Percentiles rank a stretch among this genome's conserved stretches.
Evolutionary conservation across 2,888 invertebrate genomes (phyloP).

Genomic region (Norana najaformis): DNA sequence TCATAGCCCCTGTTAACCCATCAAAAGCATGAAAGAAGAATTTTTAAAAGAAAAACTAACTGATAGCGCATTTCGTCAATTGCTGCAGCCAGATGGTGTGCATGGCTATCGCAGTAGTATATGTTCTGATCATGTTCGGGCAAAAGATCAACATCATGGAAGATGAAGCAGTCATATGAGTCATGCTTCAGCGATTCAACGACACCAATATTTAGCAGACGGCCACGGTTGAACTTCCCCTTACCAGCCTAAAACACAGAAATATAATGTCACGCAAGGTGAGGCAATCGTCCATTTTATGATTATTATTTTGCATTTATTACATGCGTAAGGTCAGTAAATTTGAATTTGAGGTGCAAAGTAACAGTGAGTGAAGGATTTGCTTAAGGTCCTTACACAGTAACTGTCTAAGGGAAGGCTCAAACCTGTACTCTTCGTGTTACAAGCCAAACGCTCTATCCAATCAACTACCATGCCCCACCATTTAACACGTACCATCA

Average conservation of each 20-base stretch:
- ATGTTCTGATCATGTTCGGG: slow-evolving; percentile 63
- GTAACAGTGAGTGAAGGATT: too few relatives aligned
- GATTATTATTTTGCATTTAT: neutral
- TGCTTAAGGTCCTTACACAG: too few relatives aligned
- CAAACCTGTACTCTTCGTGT: too few relatives aligned
- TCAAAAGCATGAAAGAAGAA: neutral
- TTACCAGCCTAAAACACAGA: slow-evolving; percentile 48
- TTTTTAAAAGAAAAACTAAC: slow-evolving; percentile 49
- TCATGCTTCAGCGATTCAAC: slow-evolving; percentile 51
- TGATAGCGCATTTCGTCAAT: slow-evolving; percentile 64
- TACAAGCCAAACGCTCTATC: too few relatives aligned
- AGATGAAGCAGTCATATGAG: slow-evolving; percentile 56
- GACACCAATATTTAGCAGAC: slow-evolving; percentile 58
- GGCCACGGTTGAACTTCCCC: slow-evolving; percentile 56
- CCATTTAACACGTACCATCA: too few relatives aligned
- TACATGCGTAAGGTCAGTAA: too few relatives aligned
- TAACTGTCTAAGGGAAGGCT: too few relatives aligned
- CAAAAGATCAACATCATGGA: slow-evolving; percentile 64
- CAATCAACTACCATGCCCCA: too few relatives aligned
- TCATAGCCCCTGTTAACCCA: neutral
- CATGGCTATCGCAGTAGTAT: slow-evolving; percentile 61
- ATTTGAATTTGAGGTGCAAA: too few relatives aligned
- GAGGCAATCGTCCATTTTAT: neutral
- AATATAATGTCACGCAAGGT: neutral
- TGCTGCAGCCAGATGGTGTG: slow-evolving; percentile 62